These are phyloP conservation scores for Smithornis capensis DNA, from an alignment of 2,113 vertebrate genomes.

Conservation along the genomic window DNA sequence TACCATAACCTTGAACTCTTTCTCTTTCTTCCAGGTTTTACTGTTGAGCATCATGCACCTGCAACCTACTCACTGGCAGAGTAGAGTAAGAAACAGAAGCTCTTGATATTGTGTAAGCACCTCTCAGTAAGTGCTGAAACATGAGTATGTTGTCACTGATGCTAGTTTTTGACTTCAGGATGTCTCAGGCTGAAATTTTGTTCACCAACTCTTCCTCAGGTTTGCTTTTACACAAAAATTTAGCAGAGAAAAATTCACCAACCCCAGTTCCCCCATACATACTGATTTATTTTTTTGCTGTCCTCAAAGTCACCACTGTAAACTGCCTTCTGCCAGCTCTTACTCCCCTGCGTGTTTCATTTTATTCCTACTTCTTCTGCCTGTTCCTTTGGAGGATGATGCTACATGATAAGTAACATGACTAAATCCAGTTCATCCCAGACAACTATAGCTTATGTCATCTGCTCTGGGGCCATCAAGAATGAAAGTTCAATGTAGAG, in stretches of 20 bases:
- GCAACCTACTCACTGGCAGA: neutral
- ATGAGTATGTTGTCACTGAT: neutral
- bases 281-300: neutral
- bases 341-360: neutral
- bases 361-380: neutral
- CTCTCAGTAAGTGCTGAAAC: fast-evolving
- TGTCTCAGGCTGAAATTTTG: neutral
- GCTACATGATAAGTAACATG: neutral
- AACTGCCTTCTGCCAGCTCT: neutral
- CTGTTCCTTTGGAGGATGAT: neutral
- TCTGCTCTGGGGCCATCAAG: neutral
- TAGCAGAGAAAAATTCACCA: neutral
- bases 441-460: neutral
- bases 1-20: fast-evolving
- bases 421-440: neutral
- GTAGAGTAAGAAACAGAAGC: neutral
- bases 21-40: neutral
- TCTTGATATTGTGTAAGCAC: neutral
- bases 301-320: neutral
- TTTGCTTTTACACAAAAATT: neutral
- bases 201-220: neutral
- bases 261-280: fast-evolving
- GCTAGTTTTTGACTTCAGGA: neutral
- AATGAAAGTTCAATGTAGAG: neutral
- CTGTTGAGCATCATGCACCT: neutral